Evolutionary conservation across 2,888 invertebrate genomes (phyloP).

Genomic region (Mesorhabditis spiculigera): DNA sequence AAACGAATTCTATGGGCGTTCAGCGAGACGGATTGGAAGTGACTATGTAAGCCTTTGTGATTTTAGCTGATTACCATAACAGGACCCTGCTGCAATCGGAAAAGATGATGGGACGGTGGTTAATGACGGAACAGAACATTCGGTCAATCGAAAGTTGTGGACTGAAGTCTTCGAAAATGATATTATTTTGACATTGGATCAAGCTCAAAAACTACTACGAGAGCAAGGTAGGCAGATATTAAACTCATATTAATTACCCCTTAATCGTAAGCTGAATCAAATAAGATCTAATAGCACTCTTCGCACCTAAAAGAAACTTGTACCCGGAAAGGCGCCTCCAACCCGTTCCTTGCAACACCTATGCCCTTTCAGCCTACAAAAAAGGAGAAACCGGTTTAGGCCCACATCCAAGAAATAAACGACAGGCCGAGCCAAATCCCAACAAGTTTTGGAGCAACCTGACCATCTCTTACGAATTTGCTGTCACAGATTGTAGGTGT

Average conservation of each 20-base stretch:
- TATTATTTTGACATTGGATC: conserved; percentile 49
- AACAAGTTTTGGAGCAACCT: conserved; percentile 42
- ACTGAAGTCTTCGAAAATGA: conserved; percentile 53
- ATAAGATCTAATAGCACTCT: too few relatives aligned
- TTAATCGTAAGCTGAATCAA: background rate
- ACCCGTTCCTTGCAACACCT: too few relatives aligned
- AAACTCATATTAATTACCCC: background rate
- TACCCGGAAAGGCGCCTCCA: too few relatives aligned
- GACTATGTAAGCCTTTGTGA: conserved; percentile 43
- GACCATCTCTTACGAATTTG: conserved; percentile 44
- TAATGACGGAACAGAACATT: conserved; percentile 51
- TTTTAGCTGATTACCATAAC: too few relatives aligned
- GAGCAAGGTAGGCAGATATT: conserved; percentile 28
- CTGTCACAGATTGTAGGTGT: conserved; percentile 22
- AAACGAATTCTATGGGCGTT: conserved; percentile 34
- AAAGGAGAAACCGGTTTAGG: too few relatives aligned
- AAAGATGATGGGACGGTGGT: conserved; percentile 5
- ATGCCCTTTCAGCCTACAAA: too few relatives aligned
- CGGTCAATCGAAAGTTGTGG: conserved; percentile 41
- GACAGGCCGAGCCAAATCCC: conserved; percentile 43
- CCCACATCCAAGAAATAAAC: conserved; percentile 21
- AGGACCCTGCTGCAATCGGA: conserved; percentile 24
- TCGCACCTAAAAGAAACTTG: too few relatives aligned
- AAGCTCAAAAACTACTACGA: conserved; percentile 42
- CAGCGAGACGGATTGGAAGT: conserved; percentile 40